phyloP scores from a whole-genome alignment of 2,797 vertebrate species.

The Somateria mollissima region DNA sequence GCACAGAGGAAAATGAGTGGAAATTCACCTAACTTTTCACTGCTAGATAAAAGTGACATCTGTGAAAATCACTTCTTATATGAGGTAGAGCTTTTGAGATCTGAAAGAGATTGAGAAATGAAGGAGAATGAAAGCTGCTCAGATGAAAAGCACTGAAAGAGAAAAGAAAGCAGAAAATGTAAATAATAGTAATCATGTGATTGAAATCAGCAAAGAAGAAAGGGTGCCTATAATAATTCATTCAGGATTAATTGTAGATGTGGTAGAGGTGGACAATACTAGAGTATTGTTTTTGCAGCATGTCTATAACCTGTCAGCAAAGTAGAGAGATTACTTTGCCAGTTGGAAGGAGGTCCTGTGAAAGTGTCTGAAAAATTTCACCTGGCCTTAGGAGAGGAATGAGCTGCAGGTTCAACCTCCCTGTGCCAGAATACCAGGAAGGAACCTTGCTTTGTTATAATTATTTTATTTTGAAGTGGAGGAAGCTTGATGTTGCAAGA shows the following conservation, averaged over 20 bases:
- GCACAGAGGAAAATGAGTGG: neutral
- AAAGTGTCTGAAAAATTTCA: neutral
- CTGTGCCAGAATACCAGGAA: neutral
- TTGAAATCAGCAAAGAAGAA: neutral
- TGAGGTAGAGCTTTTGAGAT: neutral
- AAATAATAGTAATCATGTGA: neutral
- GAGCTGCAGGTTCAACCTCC: neutral
- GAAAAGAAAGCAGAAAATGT: neutral
- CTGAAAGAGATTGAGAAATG: neutral
- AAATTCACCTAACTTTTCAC: neutral
- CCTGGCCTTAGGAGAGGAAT: neutral
- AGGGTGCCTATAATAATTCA: neutral
- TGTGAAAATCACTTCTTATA: neutral
- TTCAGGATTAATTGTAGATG: neutral
- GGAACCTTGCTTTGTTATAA: neutral
- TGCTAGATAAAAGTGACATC: neutral
- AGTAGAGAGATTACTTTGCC: neutral
- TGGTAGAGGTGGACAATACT: neutral
- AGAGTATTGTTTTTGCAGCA: neutral
- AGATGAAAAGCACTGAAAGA: neutral
- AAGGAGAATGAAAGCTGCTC: neutral
- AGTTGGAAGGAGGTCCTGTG: neutral
- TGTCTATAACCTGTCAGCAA: neutral
- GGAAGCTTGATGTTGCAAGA: neutral
- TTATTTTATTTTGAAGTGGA: neutral